Conservation (phyloP, 2,888 invertebrate genomes). For the Zaprionus bogoriensis region DNA sequence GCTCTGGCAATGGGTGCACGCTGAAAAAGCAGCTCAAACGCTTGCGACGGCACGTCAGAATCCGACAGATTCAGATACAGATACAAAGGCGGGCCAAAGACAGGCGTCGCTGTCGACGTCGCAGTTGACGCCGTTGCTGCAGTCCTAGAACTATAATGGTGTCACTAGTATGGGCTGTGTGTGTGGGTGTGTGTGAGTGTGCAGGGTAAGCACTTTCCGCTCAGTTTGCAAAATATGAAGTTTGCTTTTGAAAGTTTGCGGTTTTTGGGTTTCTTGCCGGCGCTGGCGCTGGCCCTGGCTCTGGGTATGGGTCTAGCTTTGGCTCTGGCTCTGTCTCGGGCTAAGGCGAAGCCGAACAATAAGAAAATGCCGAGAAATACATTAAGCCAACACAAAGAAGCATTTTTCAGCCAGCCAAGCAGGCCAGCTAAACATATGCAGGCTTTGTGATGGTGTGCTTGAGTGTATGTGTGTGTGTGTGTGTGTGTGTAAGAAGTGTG, state of each 20-base stretch:
- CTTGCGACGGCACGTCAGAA: conserved; percentile 42
- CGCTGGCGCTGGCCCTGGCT: conserved; percentile 13
- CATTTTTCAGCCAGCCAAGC: conserved; percentile 48
- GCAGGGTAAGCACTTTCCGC: conserved; percentile 54
- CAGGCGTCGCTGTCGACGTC: conserved; percentile 17
- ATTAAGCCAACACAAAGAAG: conserved; percentile 68
- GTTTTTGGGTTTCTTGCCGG: conserved; percentile 62
- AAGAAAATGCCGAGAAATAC: conserved; percentile 66
- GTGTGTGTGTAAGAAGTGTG: conserved; percentile 1
- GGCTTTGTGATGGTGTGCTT: conserved; percentile 9
- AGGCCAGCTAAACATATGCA: conserved; percentile 47
- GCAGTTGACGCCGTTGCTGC: conserved; percentile 22
- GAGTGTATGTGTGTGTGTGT: background rate
- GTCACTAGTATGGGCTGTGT: conserved; percentile 36
- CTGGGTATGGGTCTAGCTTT: too few species aligned
- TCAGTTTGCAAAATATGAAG: conserved; percentile 71
- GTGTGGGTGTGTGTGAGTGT: conserved; percentile 8
- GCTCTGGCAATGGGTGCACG: background rate
- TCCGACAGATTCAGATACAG: conserved; percentile 47
- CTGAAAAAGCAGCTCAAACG: conserved; percentile 26
- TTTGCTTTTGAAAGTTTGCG: conserved; percentile 69
- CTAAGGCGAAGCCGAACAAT: conserved; percentile 44
- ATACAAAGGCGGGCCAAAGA: conserved; percentile 37
- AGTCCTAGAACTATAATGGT: conserved; percentile 45
- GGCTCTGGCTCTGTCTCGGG: too few species aligned